Evolutionary conservation across 2,888 invertebrate genomes (phyloP).

Genomic region (Lumbricus terrestris): DNA sequence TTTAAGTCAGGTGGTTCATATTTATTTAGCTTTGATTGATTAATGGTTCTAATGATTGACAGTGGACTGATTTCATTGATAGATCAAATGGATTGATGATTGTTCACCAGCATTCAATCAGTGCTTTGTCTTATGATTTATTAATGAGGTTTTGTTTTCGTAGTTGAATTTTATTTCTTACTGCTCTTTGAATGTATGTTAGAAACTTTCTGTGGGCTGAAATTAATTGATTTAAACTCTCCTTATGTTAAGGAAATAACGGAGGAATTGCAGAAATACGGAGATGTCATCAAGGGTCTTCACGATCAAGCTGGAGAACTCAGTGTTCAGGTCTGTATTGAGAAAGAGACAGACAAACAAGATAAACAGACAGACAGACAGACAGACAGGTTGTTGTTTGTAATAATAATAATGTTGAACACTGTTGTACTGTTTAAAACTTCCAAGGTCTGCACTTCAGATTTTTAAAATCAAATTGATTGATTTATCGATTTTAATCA

Average conservation of each 20-base stretch:
- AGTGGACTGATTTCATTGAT: neutral
- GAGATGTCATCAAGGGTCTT: constrained; percentile 85
- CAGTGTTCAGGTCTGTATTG: constrained; percentile 77
- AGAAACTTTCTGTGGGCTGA: neutral
- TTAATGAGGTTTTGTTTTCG: neutral
- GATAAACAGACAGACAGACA: neutral
- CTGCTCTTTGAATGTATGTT: neutral
- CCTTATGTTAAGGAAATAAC: constrained; percentile 71
- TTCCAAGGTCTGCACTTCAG: neutral
- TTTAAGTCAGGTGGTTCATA: neutral
- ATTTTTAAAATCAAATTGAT: neutral
- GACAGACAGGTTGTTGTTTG: neutral
- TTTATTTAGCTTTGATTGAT: neutral
- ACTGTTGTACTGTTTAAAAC: neutral
- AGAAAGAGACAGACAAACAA: neutral
- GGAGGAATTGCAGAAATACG: constrained; percentile 92
- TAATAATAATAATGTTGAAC: too few relatives aligned
- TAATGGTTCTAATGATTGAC: neutral
- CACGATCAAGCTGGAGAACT: constrained; percentile 81
- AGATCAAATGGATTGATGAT: neutral
- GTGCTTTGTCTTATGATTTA: neutral
- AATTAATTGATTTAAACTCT: neutral
- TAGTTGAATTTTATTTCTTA: neutral
- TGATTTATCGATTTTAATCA: neutral
- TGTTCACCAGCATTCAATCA: neutral